Evolutionary conservation across 2,888 invertebrate species (phyloP), one percentile per base, ranked within the genome.

Genomic region (Zygaena filipendulae): DNA sequence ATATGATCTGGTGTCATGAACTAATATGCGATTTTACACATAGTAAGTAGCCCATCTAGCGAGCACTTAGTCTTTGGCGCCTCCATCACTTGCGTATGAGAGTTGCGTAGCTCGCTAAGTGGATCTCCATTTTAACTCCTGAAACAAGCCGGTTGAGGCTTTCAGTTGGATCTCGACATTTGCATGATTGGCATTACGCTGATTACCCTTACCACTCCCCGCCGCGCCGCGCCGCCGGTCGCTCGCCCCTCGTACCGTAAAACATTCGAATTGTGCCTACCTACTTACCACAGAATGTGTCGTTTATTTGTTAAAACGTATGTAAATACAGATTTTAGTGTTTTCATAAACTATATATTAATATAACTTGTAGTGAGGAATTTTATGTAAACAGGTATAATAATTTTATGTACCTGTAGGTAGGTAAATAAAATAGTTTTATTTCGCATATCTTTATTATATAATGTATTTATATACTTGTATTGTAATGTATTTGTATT

Each of bases 111-210:
- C 60, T 57, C 61, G 60, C 68, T 77, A 77, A 79, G 74, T 79
- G 77, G 75, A 75, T 79, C 75, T 75, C 69, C 75, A 77, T 79
- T 79, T 79, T 79, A 79, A 77, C 77, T 79, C 75, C 75, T 77
- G 77, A 75, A 79, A 77, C 77, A 74, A 75, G 71, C 71, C 68
- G 64, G 71, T 70, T 69, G 71, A 69, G 66, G 77, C 75, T 77
- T 75, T 79, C 77, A 79, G 74, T 68, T 57, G 75, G 69, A 72
- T 74, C 75, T 75, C 77, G 66, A 52, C 68, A 79, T 79, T 79
- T 77, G 75, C 77, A 79, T 79, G 77, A 79, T 79, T 79, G 75
- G 64, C 56, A 79, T 77, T 77, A 75, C 74, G 69, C 70, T 77
- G 74, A 75, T 77, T 79, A 75, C 59, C 51, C 43, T 39, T 39